A percentile compares a stretch with the other conserved stretches of the same genome.
These are phyloP conservation scores for Bibio marci DNA, from an alignment of 2,888 invertebrate genomes.

Conservation along the genomic window DNA sequence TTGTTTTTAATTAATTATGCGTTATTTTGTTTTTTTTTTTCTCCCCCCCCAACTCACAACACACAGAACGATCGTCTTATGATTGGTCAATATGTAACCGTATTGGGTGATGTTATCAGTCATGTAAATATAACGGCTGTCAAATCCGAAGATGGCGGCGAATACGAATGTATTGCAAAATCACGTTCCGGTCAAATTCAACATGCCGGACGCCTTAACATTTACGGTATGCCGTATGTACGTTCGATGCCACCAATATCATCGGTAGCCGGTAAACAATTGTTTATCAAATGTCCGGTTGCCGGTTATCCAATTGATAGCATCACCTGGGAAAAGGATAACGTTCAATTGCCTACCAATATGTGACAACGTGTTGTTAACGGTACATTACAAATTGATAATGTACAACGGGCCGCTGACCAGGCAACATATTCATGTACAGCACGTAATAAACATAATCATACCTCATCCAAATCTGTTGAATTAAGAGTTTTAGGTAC, in stretches of 20 bases:
- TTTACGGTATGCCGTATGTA: constrained; percentile 72
- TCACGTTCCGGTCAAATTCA: constrained; percentile 61
- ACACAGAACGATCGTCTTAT: constrained; percentile 47
- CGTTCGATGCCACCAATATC: constrained; percentile 71
- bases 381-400: constrained; percentile 68
- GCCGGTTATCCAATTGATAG: constrained; percentile 76
- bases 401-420: constrained; percentile 67
- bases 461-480: constrained; percentile 54
- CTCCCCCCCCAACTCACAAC: not conserved
- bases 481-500: constrained; percentile 55
- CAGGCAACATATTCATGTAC: constrained; percentile 83
- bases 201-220: constrained; percentile 73
- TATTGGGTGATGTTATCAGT: constrained; percentile 80
- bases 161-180: constrained; percentile 65
- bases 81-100: constrained; percentile 78
- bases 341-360: constrained; percentile 55
- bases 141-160: constrained; percentile 76
- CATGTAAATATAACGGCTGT: constrained; percentile 78
- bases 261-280: constrained; percentile 63
- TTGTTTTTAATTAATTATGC: no score
- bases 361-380: constrained; percentile 72
- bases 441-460: constrained; percentile 65
- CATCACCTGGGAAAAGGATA: constrained; percentile 77
- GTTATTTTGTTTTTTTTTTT: not conserved
- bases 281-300: constrained; percentile 75